Conservation (phyloP, 2,797 vertebrate species). For the Neomorphus geoffroyi region DNA sequence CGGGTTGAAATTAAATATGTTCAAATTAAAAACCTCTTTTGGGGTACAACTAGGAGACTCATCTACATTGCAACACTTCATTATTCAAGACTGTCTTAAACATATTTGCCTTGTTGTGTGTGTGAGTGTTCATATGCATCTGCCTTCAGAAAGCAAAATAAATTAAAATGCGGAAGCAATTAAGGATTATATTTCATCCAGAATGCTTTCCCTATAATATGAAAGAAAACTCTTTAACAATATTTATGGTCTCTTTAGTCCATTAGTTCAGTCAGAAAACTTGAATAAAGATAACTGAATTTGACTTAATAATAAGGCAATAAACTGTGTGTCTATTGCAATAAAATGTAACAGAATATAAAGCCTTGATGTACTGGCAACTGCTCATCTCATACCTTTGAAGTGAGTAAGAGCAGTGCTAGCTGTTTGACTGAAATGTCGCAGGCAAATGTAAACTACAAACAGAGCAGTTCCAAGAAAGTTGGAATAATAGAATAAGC, state of each 20-base stretch:
- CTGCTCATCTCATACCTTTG: neutral
- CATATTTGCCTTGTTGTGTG: neutral
- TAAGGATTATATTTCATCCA: neutral
- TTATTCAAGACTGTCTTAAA: neutral
- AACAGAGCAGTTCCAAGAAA: neutral
- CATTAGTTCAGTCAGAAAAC: neutral
- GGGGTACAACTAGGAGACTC: neutral
- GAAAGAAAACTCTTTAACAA: neutral
- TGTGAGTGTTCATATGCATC: neutral
- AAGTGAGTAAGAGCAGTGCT: neutral
- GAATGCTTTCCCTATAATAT: neutral
- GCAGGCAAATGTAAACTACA: constrained; percentile 13
- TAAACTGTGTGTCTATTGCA: neutral
- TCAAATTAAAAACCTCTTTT: neutral
- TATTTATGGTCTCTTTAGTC: neutral
- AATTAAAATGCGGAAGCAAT: neutral
- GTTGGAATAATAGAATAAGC: neutral
- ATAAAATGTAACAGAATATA: neutral
- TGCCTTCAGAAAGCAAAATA: neutral
- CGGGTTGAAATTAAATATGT: neutral
- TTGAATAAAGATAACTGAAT: neutral
- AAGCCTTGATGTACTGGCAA: neutral
- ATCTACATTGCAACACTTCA: neutral
- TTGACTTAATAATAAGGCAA: neutral
- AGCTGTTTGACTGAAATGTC: neutral